Evolutionary conservation across 2,113 vertebrate genomes (phyloP), one percentile per base, ranked within the genome.

Genomic region (Pangasianodon gigas): DNA sequence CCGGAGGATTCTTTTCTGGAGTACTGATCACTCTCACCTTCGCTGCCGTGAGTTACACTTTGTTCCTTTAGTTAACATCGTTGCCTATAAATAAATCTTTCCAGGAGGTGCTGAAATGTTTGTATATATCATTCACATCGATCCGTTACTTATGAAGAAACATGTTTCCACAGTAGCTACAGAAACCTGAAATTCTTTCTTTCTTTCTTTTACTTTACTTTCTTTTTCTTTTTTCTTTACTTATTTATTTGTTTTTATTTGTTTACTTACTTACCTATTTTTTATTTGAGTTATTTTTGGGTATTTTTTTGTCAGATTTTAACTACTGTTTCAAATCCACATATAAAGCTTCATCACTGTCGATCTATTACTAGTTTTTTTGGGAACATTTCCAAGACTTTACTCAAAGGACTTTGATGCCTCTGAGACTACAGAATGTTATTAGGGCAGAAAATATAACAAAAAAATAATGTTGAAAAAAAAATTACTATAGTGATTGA

Each of bases 1-100:
- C 93, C 0, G 95, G 97, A 79, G 96, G 97, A 24, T 98, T 99
- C 95, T 98, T 98, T 92, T 97, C 97, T 0, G 98, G 98, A 5
- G 97, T 99, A 81, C 93, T 99, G 87, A 97, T 97, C 54, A 96
- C 97, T 26, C 94, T 99, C 92, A 96, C 97, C 1, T 97, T 95
- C 60, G 96, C 98, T 88, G 96, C 97, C 86, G 98, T 99, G 96
- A 97, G 98, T 97, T 60, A 7, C 26, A 52, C 46, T 60, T 44
- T 44, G 21, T 65, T 65, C 62, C 62, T 3, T 65, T 65, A 29
- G 2, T 11, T 80, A 16, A 44, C 2, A 6, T 24, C 29, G 80
- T 52, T 16, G 6, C 52, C n/a, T 69, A 32, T 67, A 5, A 67
- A 67, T 67, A n/a, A 32, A 69, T 69, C 3, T 16, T n/a, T 9